phyloP scores from a whole-genome alignment of 92 coral and sea anemone species.

The Zoanthus sociatus region DNA sequence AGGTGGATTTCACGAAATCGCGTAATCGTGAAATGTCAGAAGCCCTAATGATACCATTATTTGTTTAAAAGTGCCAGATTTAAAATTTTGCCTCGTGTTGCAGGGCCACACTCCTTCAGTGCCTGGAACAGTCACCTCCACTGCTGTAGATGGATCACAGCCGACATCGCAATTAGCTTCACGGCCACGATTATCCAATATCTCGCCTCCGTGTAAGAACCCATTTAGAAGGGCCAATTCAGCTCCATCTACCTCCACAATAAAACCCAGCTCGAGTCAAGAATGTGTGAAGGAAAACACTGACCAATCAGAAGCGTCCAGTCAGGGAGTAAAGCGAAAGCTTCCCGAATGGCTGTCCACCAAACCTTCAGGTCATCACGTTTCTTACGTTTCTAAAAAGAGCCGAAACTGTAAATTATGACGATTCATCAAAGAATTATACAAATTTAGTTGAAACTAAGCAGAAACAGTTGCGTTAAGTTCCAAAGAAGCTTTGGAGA shows the following conservation, averaged over 20 bases:
- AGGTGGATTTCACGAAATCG: too few relatives aligned
- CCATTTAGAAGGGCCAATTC: slow-evolving; percentile 23
- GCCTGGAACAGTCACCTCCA: neutral
- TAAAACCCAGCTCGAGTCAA: neutral
- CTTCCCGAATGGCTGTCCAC: slow-evolving; percentile 83
- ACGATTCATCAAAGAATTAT: neutral
- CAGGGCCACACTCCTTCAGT: slow-evolving; percentile 29
- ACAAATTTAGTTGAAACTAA: neutral
- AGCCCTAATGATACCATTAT: too few relatives aligned
- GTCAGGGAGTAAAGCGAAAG: slow-evolving; percentile 82
- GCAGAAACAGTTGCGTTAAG: neutral
- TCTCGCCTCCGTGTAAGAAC: neutral
- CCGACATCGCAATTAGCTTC: neutral
- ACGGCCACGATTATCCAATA: neutral
- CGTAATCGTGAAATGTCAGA: too few relatives aligned
- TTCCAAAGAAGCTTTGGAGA: neutral
- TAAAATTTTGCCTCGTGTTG: neutral
- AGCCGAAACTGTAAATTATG: slow-evolving; percentile 50
- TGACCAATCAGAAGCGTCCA: slow-evolving; percentile 36
- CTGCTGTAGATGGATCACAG: neutral
- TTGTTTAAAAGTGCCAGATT: neutral
- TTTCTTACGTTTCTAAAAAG: slow-evolving; percentile 32
- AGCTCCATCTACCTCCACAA: neutral
- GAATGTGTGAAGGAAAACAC: neutral
- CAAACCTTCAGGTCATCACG: slow-evolving; percentile 37